These are phyloP conservation scores for Lochmaea crataegi DNA, from an alignment of 2,888 invertebrate genomes.

Conservation along the genomic window DNA sequence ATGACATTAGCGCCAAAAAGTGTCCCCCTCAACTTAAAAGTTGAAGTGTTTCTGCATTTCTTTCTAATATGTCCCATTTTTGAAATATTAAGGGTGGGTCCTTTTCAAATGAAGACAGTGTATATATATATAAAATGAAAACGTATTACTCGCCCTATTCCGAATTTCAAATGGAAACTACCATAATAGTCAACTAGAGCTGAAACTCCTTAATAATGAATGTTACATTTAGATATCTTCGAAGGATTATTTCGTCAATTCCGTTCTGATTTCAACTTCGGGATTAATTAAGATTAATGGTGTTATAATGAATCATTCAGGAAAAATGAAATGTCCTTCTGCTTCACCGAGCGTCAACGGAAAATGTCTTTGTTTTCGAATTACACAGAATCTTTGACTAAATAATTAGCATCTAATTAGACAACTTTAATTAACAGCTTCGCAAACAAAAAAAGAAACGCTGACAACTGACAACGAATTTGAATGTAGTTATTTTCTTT, in stretches of 20 bases:
- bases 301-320: constrained; percentile 46
- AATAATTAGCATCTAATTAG: constrained; percentile 35
- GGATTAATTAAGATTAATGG: constrained; percentile 48
- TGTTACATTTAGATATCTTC: constrained; percentile 36
- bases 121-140: no score
- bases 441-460: background rate
- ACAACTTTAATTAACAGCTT: constrained; percentile 30
- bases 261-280: constrained; percentile 38
- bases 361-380: constrained; percentile 45
- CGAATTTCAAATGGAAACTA: constrained; percentile 19
- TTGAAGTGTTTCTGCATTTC: no score
- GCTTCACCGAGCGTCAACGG: constrained; percentile 25
- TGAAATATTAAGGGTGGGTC: no score
- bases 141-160: background rate
- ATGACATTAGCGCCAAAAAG: no score
- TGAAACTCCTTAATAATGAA: constrained; percentile 31
- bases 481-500: no score
- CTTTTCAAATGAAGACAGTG: no score
- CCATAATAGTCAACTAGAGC: background rate
- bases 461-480: no score
- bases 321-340: constrained; percentile 33
- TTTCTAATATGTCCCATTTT: no score
- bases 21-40: no score
- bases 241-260: constrained; percentile 44
- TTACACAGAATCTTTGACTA: constrained; percentile 15